Percentiles rank a stretch among this genome's conserved stretches.
Conservation (phyloP, 1,140 invertebrate genomes). For the Scylla paramamosain region DNA sequence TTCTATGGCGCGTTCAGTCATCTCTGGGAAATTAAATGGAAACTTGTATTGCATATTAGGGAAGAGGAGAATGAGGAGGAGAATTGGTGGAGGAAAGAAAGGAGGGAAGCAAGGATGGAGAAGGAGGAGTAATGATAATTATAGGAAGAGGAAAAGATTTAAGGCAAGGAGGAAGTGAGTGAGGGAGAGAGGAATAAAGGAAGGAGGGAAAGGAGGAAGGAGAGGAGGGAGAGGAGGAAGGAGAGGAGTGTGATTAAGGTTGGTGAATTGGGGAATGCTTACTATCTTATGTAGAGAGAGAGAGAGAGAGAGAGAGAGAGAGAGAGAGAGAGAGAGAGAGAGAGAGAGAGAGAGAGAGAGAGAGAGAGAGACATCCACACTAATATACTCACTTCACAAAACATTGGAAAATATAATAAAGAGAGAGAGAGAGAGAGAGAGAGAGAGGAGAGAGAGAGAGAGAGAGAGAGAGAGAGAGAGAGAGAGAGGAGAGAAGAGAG, state of each 20-base stretch:
- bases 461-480: conserved; percentile 44
- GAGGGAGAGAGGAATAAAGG: neutral
- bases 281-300: neutral
- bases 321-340: conserved; percentile 44
- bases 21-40: too few relatives aligned
- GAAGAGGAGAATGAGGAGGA: neutral
- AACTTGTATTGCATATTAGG: neutral
- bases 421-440: neutral
- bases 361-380: too few relatives aligned
- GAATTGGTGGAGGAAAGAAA: neutral
- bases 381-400: too few relatives aligned
- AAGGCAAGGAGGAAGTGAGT: neutral
- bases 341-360: conserved; percentile 31
- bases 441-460: conserved; percentile 47
- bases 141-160: neutral
- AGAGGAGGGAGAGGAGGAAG: neutral
- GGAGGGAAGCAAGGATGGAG: neutral
- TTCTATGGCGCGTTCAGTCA: too few relatives aligned
- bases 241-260: too few relatives aligned
- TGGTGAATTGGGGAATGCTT: neutral
- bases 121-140: neutral
- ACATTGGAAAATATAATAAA: too few relatives aligned
- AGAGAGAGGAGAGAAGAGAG: neutral
- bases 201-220: neutral
- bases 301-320: conserved; percentile 38